Evolutionary conservation across 2,888 invertebrate genomes (phyloP), one percentile per base, ranked within the genome.

Genomic region (Dromius quadrimaculatus): DNA sequence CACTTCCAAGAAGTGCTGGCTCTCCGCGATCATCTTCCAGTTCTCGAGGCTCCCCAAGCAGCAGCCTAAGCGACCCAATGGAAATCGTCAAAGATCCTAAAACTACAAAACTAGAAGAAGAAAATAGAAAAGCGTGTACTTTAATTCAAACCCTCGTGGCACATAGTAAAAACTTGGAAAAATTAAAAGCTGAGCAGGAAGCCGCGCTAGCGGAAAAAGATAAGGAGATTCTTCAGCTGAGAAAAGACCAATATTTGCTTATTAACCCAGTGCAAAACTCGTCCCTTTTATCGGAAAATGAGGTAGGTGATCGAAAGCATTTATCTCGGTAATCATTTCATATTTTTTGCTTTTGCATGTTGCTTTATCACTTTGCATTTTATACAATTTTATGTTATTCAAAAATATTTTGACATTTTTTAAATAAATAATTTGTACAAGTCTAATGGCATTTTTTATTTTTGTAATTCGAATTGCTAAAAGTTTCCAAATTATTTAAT

Each of bases 61-160:
- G 50, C 23, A 23, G 23, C n/a, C 13, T 32, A 28, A 15, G 8
- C 28, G 50, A 54, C 9, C 17, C 19, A 0, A 8, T 13, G 3
- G 50, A 54, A 1, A 1, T 23, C 13, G 19, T 6, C 22, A 68
- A 43, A 45, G 68, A 75, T 47, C 73, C 77, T 45, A 79, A 79
- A 73, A 77, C 80, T 20, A 73, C 76, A 17, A 81, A 81, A 71
- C 74, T 82, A 17, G 81, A 82, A 74, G 78, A 79, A 45, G 81
- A 83, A 64, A 80, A 82, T 71, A 73, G 79, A 43, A 83, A 83
- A 74, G 82, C 83, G 2, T 83, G 81, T 73, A 78, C 81, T 68
- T 81, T 83, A 34, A 81, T 84, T 59, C 80, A 83, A 73, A 78
- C 75, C 36, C 79, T 83, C 76, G 78, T 83, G 43, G 79, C 78